Evolutionary conservation across 1,140 invertebrate species (phyloP).

Genomic region (Macrobrachium nipponense): DNA sequence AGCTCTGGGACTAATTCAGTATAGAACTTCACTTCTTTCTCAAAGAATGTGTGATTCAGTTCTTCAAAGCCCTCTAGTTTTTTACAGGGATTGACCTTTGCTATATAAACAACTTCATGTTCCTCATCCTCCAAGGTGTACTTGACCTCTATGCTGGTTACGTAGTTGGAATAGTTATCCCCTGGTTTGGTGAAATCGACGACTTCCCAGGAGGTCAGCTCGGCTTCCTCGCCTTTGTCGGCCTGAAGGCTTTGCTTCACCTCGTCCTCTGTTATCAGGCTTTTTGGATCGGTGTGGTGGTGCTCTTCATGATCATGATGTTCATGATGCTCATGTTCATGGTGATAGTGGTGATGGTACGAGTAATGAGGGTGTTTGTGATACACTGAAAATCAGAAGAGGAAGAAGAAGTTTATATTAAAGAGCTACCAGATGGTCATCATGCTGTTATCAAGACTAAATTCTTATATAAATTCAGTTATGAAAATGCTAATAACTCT

Average conservation of each 20-base stretch:
- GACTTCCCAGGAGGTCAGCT: conserved; percentile 5
- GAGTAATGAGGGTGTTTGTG: too few species aligned
- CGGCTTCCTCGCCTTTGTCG: conserved; percentile 28
- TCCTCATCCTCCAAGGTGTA: not conserved
- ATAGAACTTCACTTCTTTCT: conserved; percentile 13
- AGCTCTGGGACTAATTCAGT: not conserved
- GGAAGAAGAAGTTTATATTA: too few species aligned
- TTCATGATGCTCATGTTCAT: too few species aligned
- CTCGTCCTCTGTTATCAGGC: conserved; percentile 22
- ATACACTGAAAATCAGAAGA: too few species aligned
- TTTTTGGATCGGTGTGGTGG: not conserved
- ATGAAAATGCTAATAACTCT: too few species aligned
- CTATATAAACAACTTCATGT: not conserved
- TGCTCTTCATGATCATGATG: too few species aligned
- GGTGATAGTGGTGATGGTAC: too few species aligned
- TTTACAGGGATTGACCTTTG: not conserved
- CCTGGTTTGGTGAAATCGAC: conserved; percentile 43
- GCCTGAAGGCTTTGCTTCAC: conserved; percentile 6
- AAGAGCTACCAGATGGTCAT: too few species aligned
- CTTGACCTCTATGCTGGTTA: conserved; percentile 39
- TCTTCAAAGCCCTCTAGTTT: not conserved
- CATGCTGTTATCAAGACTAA: too few species aligned
- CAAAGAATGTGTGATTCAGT: not conserved
- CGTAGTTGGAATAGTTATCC: conserved; percentile 41
- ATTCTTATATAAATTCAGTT: too few species aligned